Conservation (phyloP, 1,140 invertebrate genomes). For the Pygmarrhopalites habei region DNA sequence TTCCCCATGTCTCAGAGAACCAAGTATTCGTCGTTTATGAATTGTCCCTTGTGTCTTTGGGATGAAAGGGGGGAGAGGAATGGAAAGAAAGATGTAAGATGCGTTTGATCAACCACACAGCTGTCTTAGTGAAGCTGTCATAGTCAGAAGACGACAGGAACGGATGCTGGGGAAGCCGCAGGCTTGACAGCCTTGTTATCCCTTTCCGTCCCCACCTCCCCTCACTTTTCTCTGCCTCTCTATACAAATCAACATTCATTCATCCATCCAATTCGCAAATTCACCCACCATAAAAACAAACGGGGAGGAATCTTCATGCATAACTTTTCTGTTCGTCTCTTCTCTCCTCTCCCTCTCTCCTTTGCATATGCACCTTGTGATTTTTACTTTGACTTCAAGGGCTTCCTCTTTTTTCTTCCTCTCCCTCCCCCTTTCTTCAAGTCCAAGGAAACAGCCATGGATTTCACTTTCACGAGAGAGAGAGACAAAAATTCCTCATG, state of each 20-base stretch:
- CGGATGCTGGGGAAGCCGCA: slow-evolving; percentile 18
- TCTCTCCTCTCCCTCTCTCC: background rate
- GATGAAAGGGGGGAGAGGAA: too few relatives aligned
- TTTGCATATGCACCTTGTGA: background rate
- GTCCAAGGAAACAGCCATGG: background rate
- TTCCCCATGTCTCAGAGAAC: too few relatives aligned
- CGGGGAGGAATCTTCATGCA: background rate
- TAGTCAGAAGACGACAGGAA: slow-evolving; percentile 25
- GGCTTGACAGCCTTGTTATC: slow-evolving; percentile 28
- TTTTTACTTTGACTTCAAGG: background rate
- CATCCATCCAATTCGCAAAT: slow-evolving; percentile 8
- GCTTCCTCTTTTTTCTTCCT: background rate
- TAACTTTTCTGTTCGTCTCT: background rate
- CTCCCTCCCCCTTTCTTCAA: background rate
- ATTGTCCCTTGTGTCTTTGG: too few relatives aligned
- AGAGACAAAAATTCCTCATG: too few relatives aligned
- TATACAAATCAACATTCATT: slow-evolving; percentile 9
- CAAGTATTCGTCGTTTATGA: too few relatives aligned
- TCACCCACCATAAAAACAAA: background rate
- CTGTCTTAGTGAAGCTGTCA: too few relatives aligned
- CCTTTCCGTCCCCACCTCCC: slow-evolving; percentile 5
- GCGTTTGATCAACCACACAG: slow-evolving; percentile 29
- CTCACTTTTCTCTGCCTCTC: background rate
- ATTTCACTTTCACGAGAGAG: background rate
- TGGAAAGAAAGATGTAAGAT: too few relatives aligned